Base-by-base conservation (phyloP, 2,113 vertebrate genomes). In the Agelaius phoeniceus region DNA sequence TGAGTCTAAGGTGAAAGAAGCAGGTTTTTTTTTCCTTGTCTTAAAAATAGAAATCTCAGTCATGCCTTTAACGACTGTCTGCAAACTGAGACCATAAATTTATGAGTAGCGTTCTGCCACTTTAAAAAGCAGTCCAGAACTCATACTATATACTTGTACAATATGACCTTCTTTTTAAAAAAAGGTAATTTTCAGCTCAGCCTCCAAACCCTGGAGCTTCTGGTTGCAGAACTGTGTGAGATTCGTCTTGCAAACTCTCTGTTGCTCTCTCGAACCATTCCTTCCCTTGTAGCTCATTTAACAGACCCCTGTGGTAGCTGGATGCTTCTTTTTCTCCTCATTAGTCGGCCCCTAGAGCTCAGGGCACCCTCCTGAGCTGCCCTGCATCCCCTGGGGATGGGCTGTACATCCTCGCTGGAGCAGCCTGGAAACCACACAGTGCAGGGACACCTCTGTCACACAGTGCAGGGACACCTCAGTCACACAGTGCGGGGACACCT, bases 31-130 rank as follows among this genome's bases (percentile, higher is more conserved):
- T 91, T 84, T 26, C 27, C 18, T 54, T 46, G 17, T 85, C 74
- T 68, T 91, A 94, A 96, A 96, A 83, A 57, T 35, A 90, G 67
- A 61, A 51, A 52, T 71, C 31, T 93, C 52, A 54, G 59, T 41
- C 39, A 41, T 33, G 26, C 20, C 62, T 89, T 79, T 75, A 69
- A 87, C 37, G 52, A 63, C 44, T 57, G 31, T 18, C 67, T 84
- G 62, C 27, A 82, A 84, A 89, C 39, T n/a, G 73, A 59, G 54
- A 48, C 28, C n/a, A 12, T 15, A 35, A 24, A 68, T 92, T 41
- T 58, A n/a, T 62, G 66, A 84, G 54, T 17, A 89, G 13, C 8
- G 2, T 57, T 81, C 44, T 57, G 39, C 15, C 58, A 61, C 14
- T 37, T 71, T 46, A 57, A 65, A 91, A 89, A 84, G 30, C 52